Base-by-base conservation (phyloP, 2,888 invertebrate species). In the Venustoraphidia nigricollis region DNA sequence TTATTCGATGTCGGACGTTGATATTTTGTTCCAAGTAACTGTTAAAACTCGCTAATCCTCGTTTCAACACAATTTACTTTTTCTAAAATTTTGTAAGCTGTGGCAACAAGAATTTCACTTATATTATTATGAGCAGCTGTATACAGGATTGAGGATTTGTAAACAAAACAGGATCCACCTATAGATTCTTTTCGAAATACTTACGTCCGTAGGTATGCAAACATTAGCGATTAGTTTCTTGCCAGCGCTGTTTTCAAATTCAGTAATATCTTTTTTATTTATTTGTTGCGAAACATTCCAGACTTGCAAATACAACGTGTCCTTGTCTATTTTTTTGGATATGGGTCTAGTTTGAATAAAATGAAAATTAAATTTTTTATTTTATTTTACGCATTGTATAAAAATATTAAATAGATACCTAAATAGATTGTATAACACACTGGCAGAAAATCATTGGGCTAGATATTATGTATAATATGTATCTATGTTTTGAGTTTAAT, bases 221-320 rank as follows among this genome's bases (percentile, higher is more conserved):
- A 91, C 81, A 51, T 82, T 83, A 1, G 97, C 97, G 51, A 97
- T 87, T 49, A 97, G 81, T 68, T 98, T 97, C 63, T 97, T 96
- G 56, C 93, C 85, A 66, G 84, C 91, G 72, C 83, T 92, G 53
- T 96, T 86, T 1, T 92, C 92, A 0, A 94, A 91, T 41, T 95
- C 96, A 0, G 96, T 94, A 13, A 95, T 82, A 0, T 88, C 89
- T 49, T 90, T 87, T 68, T 91, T 91, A 61, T 90, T 91, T 71
- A 90, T 82, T 36, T 90, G 66, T 64, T 88, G 86, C 65, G 91
- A 90, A 57, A 90, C 91, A 60, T 91, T 91, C 90, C 89, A 90
- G 14, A 89, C 85, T 79, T 90, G 90, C 53, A 90, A 67, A 58
- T 78, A 78, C 27, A 90, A 68, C 10, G 79, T 76, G 62, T 90